Conservation (phyloP, 2,113 vertebrate species). For the Loxodonta africana region DNA sequence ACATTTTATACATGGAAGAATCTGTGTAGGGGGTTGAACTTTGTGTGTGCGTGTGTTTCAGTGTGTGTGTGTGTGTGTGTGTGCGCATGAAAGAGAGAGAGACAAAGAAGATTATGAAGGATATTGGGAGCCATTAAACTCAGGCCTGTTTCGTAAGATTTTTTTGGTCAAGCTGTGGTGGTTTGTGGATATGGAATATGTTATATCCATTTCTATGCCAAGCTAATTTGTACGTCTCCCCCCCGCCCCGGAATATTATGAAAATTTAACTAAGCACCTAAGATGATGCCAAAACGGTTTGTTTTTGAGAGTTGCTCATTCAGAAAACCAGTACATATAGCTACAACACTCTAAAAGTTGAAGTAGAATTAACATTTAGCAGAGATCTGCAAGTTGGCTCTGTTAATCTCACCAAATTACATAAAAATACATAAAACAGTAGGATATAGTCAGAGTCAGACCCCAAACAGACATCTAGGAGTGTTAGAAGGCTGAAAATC, state of each 20-base stretch:
- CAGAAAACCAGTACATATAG: not conserved
- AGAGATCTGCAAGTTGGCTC: slow-evolving; percentile 46
- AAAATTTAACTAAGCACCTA: not conserved
- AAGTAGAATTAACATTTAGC: slow-evolving; percentile 64
- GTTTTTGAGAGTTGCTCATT: slow-evolving; percentile 58
- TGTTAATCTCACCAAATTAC: slow-evolving; percentile 53
- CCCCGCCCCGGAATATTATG: not conserved
- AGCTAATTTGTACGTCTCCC: not conserved
- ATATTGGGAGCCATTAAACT: not conserved
- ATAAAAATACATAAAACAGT: slow-evolving; percentile 68
- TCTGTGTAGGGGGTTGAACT: not conserved
- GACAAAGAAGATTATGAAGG: not conserved
- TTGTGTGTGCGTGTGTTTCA: not conserved
- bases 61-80: not conserved
- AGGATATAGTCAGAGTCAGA: slow-evolving; percentile 31
- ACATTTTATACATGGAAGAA: not conserved
- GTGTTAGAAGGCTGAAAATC: slow-evolving; percentile 70
- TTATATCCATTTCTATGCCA: no score
- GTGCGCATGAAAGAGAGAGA: not conserved
- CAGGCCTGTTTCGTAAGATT: not conserved
- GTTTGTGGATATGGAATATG: not conserved
- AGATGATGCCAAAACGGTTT: not conserved
- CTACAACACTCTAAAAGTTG: slow-evolving; percentile 55
- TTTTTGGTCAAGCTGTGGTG: not conserved
- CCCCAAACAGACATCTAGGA: slow-evolving; percentile 39